Base-by-base conservation (phyloP, 2,797 vertebrate species). In the Gadopsis bispinosus region DNA sequence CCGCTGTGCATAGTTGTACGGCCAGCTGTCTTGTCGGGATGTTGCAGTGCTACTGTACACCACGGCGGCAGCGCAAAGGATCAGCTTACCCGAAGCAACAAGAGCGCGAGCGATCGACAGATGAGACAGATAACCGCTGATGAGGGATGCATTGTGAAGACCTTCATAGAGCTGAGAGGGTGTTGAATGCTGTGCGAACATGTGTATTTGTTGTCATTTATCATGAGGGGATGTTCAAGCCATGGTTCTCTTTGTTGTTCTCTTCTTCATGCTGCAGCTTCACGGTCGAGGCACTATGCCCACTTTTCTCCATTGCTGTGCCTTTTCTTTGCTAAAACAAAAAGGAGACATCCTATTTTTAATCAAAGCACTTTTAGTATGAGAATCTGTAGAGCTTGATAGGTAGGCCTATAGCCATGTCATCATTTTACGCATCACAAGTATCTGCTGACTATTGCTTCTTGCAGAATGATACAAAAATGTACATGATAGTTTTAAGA, bases 51-150 rank as follows among this genome's bases (percentile, higher is more conserved):
- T 71, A 54, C 61, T 51, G 60, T 62, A 63, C 54, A 71, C 41
- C 53, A 45, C 73, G 60, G 61, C 60, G 60, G 77, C 51, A 45
- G 70, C 55, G 35, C 29, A 33, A 75, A 51, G 56, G 31, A 85
- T 89, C 82, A 67, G 29, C 62, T 87, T 84, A 79, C 82, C 58
- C 69, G 75, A 58, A 67, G 59, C 66, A 84, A 77, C 58, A 45
- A 81, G 26, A 64, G 59, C 76, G 35, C 61, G 59, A 67, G 54
- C 59, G 22, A 35, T 16, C 0, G 13, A 19, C 16, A 55, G 60
- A 65, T 33, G 31, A 20, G 48, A 53, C 53, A 13, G 20, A 62
- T 47, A 73, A 19, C 19, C 37, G 22, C 51, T 67, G 67, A 69
- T 63, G 76, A 72, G 43, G 50, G 58, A 74, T 54, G 58, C 61